Evolutionary conservation across 2,888 invertebrate genomes (phyloP).

Genomic region (Neoaliturus tenellus): DNA sequence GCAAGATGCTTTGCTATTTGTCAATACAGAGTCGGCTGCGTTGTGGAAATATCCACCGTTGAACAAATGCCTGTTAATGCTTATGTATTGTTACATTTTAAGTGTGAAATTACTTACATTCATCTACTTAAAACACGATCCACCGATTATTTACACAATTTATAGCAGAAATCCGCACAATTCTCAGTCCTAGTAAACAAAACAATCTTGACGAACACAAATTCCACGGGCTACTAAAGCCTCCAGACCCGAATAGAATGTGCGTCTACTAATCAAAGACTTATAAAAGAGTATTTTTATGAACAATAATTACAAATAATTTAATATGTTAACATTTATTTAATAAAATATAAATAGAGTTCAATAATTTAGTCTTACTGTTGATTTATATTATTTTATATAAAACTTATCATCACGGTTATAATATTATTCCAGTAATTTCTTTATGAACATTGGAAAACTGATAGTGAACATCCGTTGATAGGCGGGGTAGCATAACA

Average conservation of each 20-base stretch:
- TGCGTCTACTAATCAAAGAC: slow-evolving; percentile 1
- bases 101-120: slow-evolving; percentile 74
- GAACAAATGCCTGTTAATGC: not conserved
- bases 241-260: not conserved
- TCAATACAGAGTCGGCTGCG: slow-evolving; percentile 23
- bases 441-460: too few relatives aligned
- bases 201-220: slow-evolving; percentile 57
- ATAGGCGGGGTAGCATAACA: too few relatives aligned
- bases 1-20: slow-evolving; percentile 45
- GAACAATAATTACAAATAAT: too few relatives aligned
- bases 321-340: too few relatives aligned
- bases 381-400: too few relatives aligned
- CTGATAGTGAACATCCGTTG: too few relatives aligned
- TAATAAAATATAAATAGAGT: too few relatives aligned
- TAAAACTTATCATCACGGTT: too few relatives aligned
- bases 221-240: slow-evolving; percentile 50
- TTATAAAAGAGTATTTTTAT: too few relatives aligned
- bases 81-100: not conserved
- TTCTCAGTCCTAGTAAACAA: slow-evolving; percentile 54
- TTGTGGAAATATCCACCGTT: not conserved
- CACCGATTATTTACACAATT: slow-evolving; percentile 61
- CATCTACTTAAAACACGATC: slow-evolving; percentile 78
- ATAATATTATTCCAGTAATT: too few relatives aligned
- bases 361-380: too few relatives aligned
- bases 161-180: slow-evolving; percentile 46